Evolutionary conservation across 2,113 vertebrate genomes (phyloP).

Genomic region (Megaceryle maxima): DNA sequence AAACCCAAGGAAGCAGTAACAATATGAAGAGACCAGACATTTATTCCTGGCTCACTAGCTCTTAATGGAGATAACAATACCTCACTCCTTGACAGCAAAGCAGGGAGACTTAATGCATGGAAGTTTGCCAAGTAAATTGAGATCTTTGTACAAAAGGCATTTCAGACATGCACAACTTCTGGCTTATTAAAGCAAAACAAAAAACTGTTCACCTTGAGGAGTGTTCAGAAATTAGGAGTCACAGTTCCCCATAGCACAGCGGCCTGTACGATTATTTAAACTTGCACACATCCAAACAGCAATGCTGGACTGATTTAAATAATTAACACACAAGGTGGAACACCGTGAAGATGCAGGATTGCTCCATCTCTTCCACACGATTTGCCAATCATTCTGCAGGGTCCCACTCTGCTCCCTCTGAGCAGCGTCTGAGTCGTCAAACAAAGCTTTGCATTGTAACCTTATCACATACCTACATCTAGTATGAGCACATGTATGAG

Average conservation of each 20-base stretch:
- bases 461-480: background rate
- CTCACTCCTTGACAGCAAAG: conserved; percentile 49
- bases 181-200: conserved; percentile 49
- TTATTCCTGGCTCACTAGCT: conserved; percentile 48
- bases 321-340: background rate
- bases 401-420: background rate
- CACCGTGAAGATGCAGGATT: rapidly evolving
- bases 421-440: background rate
- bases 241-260: background rate
- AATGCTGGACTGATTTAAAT: background rate
- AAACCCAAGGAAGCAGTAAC: background rate
- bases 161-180: conserved; percentile 41
- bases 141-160: conserved; percentile 52
- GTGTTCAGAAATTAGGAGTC: conserved; percentile 4
- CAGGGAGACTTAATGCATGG: conserved; percentile 21
- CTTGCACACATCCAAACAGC: background rate
- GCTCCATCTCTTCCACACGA: background rate
- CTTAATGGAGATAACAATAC: conserved; percentile 55
- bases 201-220: conserved; percentile 19
- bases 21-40: background rate
- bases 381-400: background rate
- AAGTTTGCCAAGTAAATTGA: conserved; percentile 61
- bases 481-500: background rate
- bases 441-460: background rate
- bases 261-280: background rate